These are phyloP conservation scores for Willowsia nigromaculata DNA, from an alignment of 2,888 invertebrate species.

Conservation along the genomic window DNA sequence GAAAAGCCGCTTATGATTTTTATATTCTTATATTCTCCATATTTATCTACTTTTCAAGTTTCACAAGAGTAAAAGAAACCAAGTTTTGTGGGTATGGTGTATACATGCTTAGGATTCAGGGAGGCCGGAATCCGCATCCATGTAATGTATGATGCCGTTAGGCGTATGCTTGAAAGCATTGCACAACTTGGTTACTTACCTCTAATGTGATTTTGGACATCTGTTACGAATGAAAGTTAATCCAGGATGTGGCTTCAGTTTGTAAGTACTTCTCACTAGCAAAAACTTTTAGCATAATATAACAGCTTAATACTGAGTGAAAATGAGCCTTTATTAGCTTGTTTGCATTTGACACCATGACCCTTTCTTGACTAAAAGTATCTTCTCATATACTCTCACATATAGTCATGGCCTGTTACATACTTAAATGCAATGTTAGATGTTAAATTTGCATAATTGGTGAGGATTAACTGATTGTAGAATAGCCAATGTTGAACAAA, in stretches of 20 bases:
- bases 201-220: conserved; percentile 57
- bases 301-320: neutral
- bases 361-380: neutral
- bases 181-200: conserved; percentile 1
- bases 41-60: neutral
- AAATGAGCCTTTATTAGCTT: neutral
- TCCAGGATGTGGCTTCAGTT: neutral
- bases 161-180: neutral
- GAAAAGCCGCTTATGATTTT: neutral
- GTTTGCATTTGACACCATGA: neutral
- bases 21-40: neutral
- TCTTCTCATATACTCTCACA: no score
- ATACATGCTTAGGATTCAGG: no score
- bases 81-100: no score
- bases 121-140: no score
- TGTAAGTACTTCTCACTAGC: neutral
- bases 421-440: no score
- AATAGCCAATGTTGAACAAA: no score
- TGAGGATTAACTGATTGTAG: no score
- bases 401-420: no score
- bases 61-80: no score
- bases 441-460: no score
- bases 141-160: no score
- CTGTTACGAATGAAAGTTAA: conserved; percentile 42
- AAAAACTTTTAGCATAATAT: neutral